Evolutionary conservation across 64 coral and sea anemone species (phyloP), one percentile per base, ranked within the genome.

Genomic region (Orbicella faveolata): DNA sequence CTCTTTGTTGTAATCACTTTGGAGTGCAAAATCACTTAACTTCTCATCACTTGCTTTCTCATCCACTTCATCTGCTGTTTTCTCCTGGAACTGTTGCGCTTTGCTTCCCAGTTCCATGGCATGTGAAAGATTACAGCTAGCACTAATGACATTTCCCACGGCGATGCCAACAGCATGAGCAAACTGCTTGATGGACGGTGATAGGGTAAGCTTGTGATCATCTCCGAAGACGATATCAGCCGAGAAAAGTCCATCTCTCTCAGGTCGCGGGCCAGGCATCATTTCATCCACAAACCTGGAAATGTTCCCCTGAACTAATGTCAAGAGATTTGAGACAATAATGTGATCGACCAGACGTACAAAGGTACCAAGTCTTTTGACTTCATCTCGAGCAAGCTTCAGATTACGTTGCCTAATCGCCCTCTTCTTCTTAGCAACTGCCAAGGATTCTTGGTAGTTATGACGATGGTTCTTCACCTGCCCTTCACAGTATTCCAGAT

Each of bases 401-500:
- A 99, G 83, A 53, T 99, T 99, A 10, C 89, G 79, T 23, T 93
- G 89, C 18, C 94, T 93, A 14, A 93, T 77, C 34, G 35, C 37
- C 67, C 88, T 93, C 76, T 93, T 96, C 61, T 89, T 80, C 77
- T 99, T 99, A 0, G 91, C 94, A 75, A 95, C 34, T 67, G 97
- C 86, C 10, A 99, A 61, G 9, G 94, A 99, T 75, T 98, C 93
- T 53, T 76, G 95, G 55, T 93, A 93, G 65, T 99, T 96, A 52
- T 93, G 94, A n/a, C 66, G 80, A 34, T 99, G 94, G 3, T 90
- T 90, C 33, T 81, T 90, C 14, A 99, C 86, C 78, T 96, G 97
- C 39, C 84, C 94, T 78, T 99, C 88, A 23, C 97, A 99, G 63
- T 99, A 96, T 44, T 93, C 83, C 21, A 99, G 79, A 86, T 99